These are phyloP conservation scores for Lasioglossum vierecki DNA, from an alignment of 2,888 invertebrate genomes.

Conservation along the genomic window DNA sequence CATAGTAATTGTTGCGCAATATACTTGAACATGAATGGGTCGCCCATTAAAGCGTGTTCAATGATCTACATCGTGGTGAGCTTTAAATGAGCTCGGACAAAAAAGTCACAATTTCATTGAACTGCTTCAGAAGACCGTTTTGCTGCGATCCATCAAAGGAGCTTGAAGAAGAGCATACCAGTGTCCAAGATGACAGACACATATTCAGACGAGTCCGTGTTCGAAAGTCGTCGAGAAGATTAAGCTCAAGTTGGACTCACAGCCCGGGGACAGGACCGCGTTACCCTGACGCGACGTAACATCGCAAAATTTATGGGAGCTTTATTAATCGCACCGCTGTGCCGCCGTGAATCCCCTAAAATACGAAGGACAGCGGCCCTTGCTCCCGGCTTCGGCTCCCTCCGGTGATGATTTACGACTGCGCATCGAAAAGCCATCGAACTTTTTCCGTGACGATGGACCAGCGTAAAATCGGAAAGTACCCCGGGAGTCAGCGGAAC, in stretches of 20 bases:
- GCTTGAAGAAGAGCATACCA: neutral
- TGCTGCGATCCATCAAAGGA: no score
- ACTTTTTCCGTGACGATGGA: neutral
- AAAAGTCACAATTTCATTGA: no score
- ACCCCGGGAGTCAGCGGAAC: neutral
- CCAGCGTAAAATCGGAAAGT: constrained; percentile 2
- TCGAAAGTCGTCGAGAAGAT: neutral
- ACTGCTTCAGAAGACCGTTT: no score
- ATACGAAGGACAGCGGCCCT: neutral
- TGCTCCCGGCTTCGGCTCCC: neutral
- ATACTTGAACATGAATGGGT: no score
- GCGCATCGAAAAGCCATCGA: neutral
- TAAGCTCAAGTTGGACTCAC: neutral
- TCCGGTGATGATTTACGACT: constrained; percentile 10
- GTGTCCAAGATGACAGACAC: no score
- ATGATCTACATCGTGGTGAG: no score
- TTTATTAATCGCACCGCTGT: constrained; percentile 12
- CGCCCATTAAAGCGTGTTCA: no score
- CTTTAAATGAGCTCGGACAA: no score
- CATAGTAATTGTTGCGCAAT: no score
- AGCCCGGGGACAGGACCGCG: neutral
- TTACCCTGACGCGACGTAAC: neutral
- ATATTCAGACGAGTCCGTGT: neutral
- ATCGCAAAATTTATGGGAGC: constrained; percentile 1
- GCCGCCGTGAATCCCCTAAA: neutral